Evolutionary conservation across 2,113 vertebrate genomes (phyloP), one percentile per base, ranked within the genome.

Genomic region (Chiloscyllium plagiosum): DNA sequence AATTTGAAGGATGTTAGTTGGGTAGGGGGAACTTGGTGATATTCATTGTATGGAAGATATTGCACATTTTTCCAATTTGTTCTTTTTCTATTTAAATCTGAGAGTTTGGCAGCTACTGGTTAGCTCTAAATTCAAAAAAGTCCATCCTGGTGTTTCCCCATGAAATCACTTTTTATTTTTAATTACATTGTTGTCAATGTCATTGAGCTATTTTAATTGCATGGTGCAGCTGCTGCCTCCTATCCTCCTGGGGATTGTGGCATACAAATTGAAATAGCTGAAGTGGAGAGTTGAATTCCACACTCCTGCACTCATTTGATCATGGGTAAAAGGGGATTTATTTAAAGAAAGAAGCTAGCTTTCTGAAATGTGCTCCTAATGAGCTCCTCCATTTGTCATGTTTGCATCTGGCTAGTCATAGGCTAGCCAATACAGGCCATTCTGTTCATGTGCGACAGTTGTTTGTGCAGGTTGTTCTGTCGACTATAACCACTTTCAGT

Each of bases 211-310:
- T 42, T 83, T 83, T 47, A 80, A n/a, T 83, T 47, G 37, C 22
- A 33, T 92, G 61, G 61, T 22, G 20, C 89, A 92, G 89, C 89
- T 92, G 89, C n/a, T 65, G 37, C 61, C 29, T 89, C 29, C 20
- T 66, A 13, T 76, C 72, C 89, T 92, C 89, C 89, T 92, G 89
- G 66, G 89, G 52, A 61, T 61, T 90, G 52, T 90, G 52, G 89
- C 5, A 37, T 26, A 56, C 89, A 33, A 8, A 83, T 83, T 65
- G 65, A 92, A 20, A 61, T 92, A 8, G 33, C 89, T 92, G 89
- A 92, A 92, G 65, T 66, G 61, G 89, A n/a, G 65, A 37, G 61
- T 92, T 20, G 89, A 66, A 92, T 65, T 92, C 15, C 89, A 37
- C 29, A 66, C 56, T 92, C 10, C 61, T 92, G 56, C 89, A 66